Evolutionary conservation across 2,888 invertebrate species (phyloP), one percentile per base, ranked within the genome.

Genomic region (Microctonus brassicae): DNA sequence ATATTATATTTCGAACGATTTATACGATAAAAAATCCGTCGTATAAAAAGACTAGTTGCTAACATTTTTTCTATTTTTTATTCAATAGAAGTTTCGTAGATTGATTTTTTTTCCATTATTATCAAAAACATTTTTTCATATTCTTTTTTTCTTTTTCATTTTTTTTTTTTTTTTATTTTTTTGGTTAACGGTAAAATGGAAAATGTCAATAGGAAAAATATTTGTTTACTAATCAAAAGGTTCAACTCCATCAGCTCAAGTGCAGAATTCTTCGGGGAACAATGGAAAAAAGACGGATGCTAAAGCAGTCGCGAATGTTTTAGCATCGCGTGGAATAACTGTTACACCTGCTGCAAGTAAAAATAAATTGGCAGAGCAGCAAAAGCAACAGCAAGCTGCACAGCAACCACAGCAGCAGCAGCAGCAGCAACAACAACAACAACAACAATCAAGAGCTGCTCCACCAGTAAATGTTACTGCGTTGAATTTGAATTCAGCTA

Each of bases 241-340:
- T 83, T 84, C 84, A 78, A 81, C 82, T 81, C 82, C 84, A 20
- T n/a, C 47, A 83, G 84, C 84, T 75, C 86, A 86, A 83, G 80
- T 83, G 66, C 84, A 84, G 70, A 86, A 79, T 66, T 68, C 76
- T 1, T 75, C 81, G 24, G 75, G 81, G 10, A 78, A 81, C 10
- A 72, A 75, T 66, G 83, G 88, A 1, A 91, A 92, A 62, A 92
- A 92, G 80, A 91, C 91, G 47, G 93, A 94, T 83, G 93, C 94
- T 0, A 93, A 91, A 80, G 93, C 93, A 0, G 94, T 95, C 81
- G 94, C 94, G 0, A 93, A 92, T 82, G 93, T 94, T 71, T 86
- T 95, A 72, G 94, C 94, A 2, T 93, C 93, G 6, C 89, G 94
- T 74, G 94, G 94, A 1, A 94, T 95, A 69, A 94, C 94, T 39